Evolutionary conservation across 2,797 vertebrate species (phyloP).

Genomic region (Darevskia nairensis): DNA sequence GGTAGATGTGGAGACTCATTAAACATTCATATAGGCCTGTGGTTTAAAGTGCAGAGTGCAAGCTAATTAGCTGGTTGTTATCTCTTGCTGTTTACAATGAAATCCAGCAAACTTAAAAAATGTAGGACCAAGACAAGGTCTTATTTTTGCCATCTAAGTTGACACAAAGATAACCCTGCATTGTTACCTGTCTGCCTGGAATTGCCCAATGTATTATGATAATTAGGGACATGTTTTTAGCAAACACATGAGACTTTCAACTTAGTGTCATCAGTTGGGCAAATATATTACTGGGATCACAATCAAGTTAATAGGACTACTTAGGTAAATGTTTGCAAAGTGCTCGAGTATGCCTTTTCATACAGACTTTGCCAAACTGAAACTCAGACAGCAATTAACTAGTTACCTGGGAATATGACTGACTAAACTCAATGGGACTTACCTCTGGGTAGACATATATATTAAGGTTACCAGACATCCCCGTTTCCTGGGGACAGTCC

Average conservation of each 20-base stretch:
- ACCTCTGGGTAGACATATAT: too few species aligned
- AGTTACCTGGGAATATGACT: too few species aligned
- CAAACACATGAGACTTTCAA: not conserved
- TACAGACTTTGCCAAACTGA: not conserved
- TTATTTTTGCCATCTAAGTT: not conserved
- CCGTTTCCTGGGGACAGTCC: too few species aligned
- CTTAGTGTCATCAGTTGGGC: not conserved
- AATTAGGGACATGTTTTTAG: not conserved
- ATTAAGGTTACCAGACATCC: too few species aligned
- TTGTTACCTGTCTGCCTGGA: conserved; percentile 9
- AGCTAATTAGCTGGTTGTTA: conserved; percentile 11
- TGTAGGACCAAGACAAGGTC: not conserved
- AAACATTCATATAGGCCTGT: not conserved
- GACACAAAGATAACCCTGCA: conserved; percentile 30
- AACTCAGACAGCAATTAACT: not conserved
- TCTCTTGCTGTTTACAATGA: conserved; percentile 11
- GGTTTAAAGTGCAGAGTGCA: conserved; percentile 21
- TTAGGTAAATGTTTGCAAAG: not conserved
- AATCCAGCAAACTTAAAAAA: not conserved
- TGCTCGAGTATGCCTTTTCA: not conserved
- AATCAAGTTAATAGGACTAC: not conserved
- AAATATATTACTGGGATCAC: not conserved
- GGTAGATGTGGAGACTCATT: not conserved
- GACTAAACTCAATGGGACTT: too few species aligned
- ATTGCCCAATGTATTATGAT: conserved; percentile 4